phyloP scores from a whole-genome alignment of 2,888 invertebrate species.

The Apamea monoglypha region DNA sequence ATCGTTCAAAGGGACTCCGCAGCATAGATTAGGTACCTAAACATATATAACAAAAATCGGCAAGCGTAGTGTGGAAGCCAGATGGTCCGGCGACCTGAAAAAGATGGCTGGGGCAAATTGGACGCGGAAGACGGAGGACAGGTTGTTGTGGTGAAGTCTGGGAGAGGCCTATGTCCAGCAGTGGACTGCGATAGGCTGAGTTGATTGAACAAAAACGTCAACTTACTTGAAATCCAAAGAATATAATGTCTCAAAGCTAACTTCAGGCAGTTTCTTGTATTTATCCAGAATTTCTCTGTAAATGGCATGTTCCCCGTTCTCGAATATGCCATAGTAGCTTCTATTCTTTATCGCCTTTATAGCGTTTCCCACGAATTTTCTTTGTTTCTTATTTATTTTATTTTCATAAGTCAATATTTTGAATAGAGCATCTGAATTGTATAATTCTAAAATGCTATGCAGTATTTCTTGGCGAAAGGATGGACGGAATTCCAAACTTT shows the following conservation, averaged over 20 bases:
- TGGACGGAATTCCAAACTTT: too few species aligned
- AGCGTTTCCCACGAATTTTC: neutral
- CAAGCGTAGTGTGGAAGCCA: neutral
- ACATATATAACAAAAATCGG: neutral
- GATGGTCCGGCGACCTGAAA: neutral
- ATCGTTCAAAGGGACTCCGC: too few species aligned
- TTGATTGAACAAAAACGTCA: neutral
- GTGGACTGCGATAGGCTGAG: neutral
- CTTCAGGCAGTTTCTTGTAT: neutral
- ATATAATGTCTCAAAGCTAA: neutral
- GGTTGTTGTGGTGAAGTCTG: neutral
- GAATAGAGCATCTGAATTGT: neutral
- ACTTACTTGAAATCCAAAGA: neutral
- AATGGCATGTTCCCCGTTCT: fast-evolving
- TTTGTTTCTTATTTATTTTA: neutral
- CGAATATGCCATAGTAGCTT: neutral
- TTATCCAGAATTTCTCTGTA: neutral
- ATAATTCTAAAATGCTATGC: neutral
- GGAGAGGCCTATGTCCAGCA: neutral
- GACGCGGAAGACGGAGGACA: neutral
- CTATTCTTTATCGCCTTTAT: neutral
- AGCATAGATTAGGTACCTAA: neutral
- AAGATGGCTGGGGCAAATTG: neutral
- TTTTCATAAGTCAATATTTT: neutral
- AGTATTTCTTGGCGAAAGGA: constrained; percentile 21